Percentiles rank a stretch among this genome's conserved stretches.
phyloP scores from a whole-genome alignment of 2,888 invertebrate genomes.

The Deladenus siricidicola region DNA sequence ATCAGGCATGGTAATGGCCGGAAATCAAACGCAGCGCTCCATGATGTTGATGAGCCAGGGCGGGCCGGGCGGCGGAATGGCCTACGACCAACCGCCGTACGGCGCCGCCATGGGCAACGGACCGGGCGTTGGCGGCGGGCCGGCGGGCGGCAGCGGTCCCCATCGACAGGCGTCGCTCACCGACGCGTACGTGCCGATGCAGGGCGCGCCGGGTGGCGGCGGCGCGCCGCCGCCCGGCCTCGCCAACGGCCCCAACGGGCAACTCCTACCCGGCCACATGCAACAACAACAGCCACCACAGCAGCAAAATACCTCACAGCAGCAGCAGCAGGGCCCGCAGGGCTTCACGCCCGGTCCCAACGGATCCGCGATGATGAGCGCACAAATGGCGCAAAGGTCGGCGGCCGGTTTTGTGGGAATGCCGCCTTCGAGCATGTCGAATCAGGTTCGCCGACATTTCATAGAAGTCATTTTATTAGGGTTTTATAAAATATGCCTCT shows the following conservation, averaged over 20 bases:
- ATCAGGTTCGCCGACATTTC: not conserved
- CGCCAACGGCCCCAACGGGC: not conserved
- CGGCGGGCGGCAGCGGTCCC: not conserved
- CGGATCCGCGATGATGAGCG: not conserved
- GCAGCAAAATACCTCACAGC: not conserved
- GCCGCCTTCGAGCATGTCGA: not conserved
- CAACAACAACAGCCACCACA: not conserved
- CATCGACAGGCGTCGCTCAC: not conserved
- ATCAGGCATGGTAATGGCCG: not conserved
- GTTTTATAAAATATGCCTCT: no score
- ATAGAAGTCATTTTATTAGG: no score
- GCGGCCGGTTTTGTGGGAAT: not conserved
- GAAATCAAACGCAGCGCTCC: not conserved
- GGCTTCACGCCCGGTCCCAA: not conserved
- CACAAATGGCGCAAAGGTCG: not conserved
- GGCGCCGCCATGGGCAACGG: not conserved
- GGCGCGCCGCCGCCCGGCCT: not conserved
- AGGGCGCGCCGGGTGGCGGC: not conserved
- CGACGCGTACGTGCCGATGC: not conserved
- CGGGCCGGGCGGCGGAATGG: slow-evolving; percentile 1
- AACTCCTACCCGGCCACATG: not conserved
- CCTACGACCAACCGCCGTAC: not conserved
- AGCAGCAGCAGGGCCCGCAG: not conserved
- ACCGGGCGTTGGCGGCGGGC: not conserved
- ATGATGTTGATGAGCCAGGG: not conserved